A percentile compares a stretch with the other conserved stretches of the same genome.
Conservation (phyloP, 1,140 invertebrate genomes). For the Odontomachus brunneus region DNA sequence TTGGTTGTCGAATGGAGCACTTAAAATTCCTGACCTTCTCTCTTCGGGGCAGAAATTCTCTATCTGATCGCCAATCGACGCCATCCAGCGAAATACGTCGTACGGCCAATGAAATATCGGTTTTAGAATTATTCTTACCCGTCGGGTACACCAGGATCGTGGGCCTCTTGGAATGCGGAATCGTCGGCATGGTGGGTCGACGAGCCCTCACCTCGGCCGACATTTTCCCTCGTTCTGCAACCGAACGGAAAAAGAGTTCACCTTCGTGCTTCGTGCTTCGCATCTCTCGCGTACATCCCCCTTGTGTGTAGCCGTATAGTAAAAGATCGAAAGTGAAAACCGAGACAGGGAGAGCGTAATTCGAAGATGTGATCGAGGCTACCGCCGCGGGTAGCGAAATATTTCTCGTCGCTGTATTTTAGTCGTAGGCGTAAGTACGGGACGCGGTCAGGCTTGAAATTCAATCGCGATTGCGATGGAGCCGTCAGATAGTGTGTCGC, state of each 20-base stretch:
- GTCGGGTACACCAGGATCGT: conserved; percentile 87
- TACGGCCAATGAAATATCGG: no score
- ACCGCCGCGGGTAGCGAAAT: no score
- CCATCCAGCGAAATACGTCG: no score
- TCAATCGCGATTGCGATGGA: neutral
- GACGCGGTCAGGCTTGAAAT: neutral
- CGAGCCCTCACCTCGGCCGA: conserved; percentile 75
- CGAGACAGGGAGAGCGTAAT: no score
- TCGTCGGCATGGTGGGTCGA: conserved; percentile 78
- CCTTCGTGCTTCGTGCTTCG: conserved; percentile 17
- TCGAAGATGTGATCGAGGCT: no score
- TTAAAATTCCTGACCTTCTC: no score
- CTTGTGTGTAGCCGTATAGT: neutral
- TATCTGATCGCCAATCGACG: no score
- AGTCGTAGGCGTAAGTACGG: neutral
- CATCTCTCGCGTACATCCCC: neutral
- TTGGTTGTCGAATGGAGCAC: no score
- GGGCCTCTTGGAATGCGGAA: conserved; percentile 84
- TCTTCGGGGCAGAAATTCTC: no score
- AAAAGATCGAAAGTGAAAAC: neutral
- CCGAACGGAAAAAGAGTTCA: conserved; percentile 33
- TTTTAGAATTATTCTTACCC: conserved; percentile 84
- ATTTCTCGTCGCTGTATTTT: no score
- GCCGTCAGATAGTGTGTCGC: conserved; percentile 3
- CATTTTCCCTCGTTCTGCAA: conserved; percentile 72